phyloP scores from a whole-genome alignment of 2,888 invertebrate genomes.

The Mythimna lalbum region DNA sequence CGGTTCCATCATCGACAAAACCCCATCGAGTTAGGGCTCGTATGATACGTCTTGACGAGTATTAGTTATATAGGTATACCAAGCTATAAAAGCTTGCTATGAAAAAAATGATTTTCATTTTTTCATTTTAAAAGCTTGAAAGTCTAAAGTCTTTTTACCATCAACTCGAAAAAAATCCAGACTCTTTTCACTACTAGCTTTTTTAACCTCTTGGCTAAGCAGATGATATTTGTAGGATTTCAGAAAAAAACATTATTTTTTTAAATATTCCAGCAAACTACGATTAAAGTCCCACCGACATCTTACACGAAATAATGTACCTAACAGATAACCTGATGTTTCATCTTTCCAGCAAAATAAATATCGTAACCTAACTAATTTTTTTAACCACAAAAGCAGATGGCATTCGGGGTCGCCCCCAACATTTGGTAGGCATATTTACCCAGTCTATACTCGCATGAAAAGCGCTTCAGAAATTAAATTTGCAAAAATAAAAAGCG shows the following conservation, averaged over 20 bases:
- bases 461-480: constrained; percentile 50
- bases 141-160: neutral
- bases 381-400: constrained; percentile 51
- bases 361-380: constrained; percentile 29
- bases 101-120: too few relatives aligned
- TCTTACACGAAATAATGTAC: neutral
- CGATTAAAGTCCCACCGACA: too few relatives aligned
- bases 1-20: too few relatives aligned
- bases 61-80: too few relatives aligned
- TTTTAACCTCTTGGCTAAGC: neutral
- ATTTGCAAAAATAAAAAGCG: constrained; percentile 46
- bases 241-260: too few relatives aligned
- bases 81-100: too few relatives aligned
- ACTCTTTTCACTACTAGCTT: neutral
- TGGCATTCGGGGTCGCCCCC: constrained; percentile 50
- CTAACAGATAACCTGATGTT: neutral
- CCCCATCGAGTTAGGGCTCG: too few relatives aligned
- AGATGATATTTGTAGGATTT: neutral
- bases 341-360: constrained; percentile 9
- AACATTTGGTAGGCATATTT: constrained; percentile 49
- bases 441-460: constrained; percentile 22
- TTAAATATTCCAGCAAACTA: neutral
- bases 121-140: too few relatives aligned
- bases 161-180: neutral
- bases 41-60: too few relatives aligned